These are phyloP conservation scores for Lamprotornis superbus DNA, from an alignment of 2,113 vertebrate genomes.

Conservation along the genomic window DNA sequence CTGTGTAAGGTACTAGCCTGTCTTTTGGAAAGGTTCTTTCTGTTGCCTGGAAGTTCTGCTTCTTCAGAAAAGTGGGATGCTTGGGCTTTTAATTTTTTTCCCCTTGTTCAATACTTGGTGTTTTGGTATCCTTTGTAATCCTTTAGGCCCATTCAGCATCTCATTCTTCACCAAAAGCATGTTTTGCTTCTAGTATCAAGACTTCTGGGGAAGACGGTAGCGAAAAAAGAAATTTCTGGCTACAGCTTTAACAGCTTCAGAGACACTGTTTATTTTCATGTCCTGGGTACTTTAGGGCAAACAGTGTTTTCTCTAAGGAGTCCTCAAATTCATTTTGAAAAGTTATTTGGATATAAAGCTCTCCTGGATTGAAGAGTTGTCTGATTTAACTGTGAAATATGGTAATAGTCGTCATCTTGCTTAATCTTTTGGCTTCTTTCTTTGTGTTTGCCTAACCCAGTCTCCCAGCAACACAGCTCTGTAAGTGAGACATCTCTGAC, in stretches of 20 bases:
- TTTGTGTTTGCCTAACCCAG: conserved; percentile 34
- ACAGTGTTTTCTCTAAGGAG: neutral
- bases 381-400: conserved; percentile 43
- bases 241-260: neutral
- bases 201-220: neutral
- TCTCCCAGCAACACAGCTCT: conserved; percentile 6
- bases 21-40: neutral
- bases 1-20: neutral
- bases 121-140: neutral
- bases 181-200: neutral
- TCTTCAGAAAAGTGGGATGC: neutral
- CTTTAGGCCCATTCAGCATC: neutral
- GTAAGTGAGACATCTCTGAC: neutral
- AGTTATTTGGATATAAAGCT: conserved; percentile 8
- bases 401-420: neutral
- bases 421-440: conserved; percentile 33
- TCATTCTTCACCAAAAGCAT: neutral
- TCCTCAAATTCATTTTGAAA: neutral
- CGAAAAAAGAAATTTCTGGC: neutral
- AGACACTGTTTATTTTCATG: neutral
- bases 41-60: neutral
- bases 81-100: neutral
- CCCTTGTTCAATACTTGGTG: neutral
- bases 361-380: neutral
- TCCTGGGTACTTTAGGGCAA: neutral